Evolutionary conservation across 2,113 vertebrate species (phyloP).

Genomic region (Amblyopsis rosae): DNA sequence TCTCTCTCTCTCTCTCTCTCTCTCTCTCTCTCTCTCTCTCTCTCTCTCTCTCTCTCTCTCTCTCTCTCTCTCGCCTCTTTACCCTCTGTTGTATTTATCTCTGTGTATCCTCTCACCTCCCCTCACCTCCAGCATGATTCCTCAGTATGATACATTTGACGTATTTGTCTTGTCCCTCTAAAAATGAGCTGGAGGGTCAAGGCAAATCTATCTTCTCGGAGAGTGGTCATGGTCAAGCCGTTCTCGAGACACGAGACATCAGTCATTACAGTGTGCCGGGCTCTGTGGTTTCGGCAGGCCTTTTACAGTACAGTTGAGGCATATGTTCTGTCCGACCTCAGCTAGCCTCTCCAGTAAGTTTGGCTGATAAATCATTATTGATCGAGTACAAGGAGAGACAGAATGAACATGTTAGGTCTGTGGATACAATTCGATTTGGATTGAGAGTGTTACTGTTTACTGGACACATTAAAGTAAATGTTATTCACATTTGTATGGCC

Average conservation of each 20-base stretch:
- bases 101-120: conserved; percentile 53
- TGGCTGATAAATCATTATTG: neutral
- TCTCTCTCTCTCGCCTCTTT: neutral
- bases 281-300: conserved; percentile 14
- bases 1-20: conserved; percentile 9
- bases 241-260: conserved; percentile 48
- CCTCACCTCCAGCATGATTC: conserved; percentile 61
- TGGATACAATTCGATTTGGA: no score
- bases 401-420: no score
- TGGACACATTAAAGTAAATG: no score
- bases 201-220: conserved; percentile 60
- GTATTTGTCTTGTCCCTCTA: conserved; percentile 66
- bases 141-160: conserved; percentile 60
- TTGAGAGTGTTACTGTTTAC: no score
- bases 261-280: conserved; percentile 40
- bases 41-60: conserved; percentile 8
- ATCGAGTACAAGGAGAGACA: neutral
- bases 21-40: conserved; percentile 8
- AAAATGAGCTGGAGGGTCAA: conserved; percentile 62
- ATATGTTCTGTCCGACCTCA: conserved; percentile 9
- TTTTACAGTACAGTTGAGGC: conserved; percentile 3
- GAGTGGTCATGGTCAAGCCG: conserved; percentile 62
- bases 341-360: neutral
- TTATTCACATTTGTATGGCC: no score
- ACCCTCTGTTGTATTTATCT: conserved; percentile 63